Evolutionary conservation across 2,797 vertebrate genomes (phyloP).

Genomic region (Nasua narica): DNA sequence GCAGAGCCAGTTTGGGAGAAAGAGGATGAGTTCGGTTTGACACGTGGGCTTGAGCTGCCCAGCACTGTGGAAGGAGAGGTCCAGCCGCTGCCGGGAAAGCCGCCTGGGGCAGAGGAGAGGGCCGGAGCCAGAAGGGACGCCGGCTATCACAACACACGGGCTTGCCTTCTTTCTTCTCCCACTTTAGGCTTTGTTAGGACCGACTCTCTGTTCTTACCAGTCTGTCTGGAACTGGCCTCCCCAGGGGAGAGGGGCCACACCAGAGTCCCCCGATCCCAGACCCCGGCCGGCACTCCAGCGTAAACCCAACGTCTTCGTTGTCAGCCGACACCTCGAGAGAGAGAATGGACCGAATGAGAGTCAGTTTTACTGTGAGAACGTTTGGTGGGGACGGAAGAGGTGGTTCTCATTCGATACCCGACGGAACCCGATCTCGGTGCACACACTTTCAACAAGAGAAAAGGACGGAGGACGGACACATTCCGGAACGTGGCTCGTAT

Average conservation of each 20-base stretch:
- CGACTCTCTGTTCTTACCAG: neutral
- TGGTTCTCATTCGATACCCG: neutral
- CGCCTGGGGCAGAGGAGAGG: neutral
- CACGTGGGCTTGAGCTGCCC: neutral
- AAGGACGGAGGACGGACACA: neutral
- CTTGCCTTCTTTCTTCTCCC: neutral
- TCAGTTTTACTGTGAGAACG: neutral
- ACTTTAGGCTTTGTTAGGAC: neutral
- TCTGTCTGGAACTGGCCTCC: neutral
- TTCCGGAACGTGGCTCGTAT: rapidly evolving
- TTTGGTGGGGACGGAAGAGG: neutral
- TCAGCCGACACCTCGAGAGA: neutral
- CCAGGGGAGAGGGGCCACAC: neutral
- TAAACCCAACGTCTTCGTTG: neutral
- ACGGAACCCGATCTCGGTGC: neutral
- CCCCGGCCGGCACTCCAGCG: no score
- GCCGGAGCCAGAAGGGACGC: neutral
- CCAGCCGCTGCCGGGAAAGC: neutral
- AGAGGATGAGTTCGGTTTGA: neutral
- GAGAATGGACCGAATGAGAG: neutral
- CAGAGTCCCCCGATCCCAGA: neutral
- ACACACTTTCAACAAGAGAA: neutral
- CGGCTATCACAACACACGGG: neutral
- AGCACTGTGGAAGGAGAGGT: neutral
- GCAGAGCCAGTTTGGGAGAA: neutral